phyloP scores from a whole-genome alignment of 2,888 invertebrate genomes.

The Rosalia funebris region DNA sequence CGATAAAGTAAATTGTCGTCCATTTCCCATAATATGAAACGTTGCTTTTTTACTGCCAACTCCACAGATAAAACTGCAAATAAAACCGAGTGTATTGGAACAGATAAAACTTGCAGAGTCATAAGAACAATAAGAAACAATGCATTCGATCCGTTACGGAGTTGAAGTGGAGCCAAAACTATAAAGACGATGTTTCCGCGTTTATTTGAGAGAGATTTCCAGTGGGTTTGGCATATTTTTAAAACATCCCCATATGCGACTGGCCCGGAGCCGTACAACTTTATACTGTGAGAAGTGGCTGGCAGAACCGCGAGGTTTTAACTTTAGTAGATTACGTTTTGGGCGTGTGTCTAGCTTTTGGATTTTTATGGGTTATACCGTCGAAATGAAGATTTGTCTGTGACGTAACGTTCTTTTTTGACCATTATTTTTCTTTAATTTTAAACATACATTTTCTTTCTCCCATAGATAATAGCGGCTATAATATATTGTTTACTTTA shows the following conservation, averaged over 20 bases:
- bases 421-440: too few species aligned
- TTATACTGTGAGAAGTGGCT: too few species aligned
- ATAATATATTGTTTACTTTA: too few species aligned
- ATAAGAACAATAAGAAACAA: slow-evolving; percentile 17
- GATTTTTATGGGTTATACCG: too few species aligned
- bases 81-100: slow-evolving; percentile 15
- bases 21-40: not conserved
- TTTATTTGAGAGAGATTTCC: slow-evolving; percentile 7
- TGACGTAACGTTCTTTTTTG: too few species aligned
- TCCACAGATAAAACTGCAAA: slow-evolving; percentile 10
- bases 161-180: slow-evolving; percentile 28
- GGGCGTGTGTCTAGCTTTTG: too few species aligned
- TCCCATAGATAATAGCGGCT: too few species aligned
- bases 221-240: slow-evolving; percentile 16
- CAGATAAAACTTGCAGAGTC: slow-evolving; percentile 9
- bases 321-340: too few species aligned
- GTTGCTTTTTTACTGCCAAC: not conserved
- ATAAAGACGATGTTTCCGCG: slow-evolving; percentile 22
- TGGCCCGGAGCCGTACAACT: too few species aligned
- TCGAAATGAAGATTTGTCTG: too few species aligned
- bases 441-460: too few species aligned
- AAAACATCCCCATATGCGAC: slow-evolving; percentile 2
- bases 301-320: not conserved
- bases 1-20: too few species aligned
- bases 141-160: not conserved